Base-by-base conservation (phyloP, 2,797 vertebrate species). In the Darevskia nairensis region DNA sequence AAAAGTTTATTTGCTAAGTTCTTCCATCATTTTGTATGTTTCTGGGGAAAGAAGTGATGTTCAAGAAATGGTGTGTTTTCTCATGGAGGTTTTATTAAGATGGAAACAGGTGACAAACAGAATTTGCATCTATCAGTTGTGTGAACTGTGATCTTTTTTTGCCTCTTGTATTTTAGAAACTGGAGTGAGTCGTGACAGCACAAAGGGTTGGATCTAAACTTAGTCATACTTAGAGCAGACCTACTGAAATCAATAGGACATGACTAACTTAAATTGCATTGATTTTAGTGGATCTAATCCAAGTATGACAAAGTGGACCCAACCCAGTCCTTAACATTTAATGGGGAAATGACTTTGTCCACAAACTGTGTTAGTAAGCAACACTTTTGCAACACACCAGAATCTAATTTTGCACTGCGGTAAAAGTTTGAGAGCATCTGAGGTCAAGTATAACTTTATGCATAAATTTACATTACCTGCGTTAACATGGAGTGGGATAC, bases 401-500 rank as follows among this genome's bases (percentile, higher is more conserved):
- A 69, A 83, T 69, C 23, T n/a, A 50, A 32, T 10, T 55, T 9
- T 25, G 6, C 55, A 41, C 35, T 79, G 5, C 23, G 17, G n/a
- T 59, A 55, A 69, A 25, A 8, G 35, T 71, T 72, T 4, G 17
- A 59, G 15, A 71, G 41, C 4, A 7, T 27, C 69, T 44, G 64
- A 46, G 10, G 29, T 9, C 9, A 6, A 69, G 8, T 9, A 61
- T 21, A 4, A 46, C n/a, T 29, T 69, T 44, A 72, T 66, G 25
- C 61, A 84, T 61, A 44, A 25, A 82, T 78, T 19, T 77, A 21
- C 0, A 11, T 94, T 95, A 99, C 99, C 99, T 96, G 99, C 98
- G 9, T 98, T 98, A 88, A 99, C 97, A n/a, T 99, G 98, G 75
- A 99, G 97, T 27, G 99, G 98, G 92, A 99, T 97, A 75, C 95